These are phyloP conservation scores for Mobula hypostoma DNA, from an alignment of 2,113 vertebrate species.

Conservation along the genomic window DNA sequence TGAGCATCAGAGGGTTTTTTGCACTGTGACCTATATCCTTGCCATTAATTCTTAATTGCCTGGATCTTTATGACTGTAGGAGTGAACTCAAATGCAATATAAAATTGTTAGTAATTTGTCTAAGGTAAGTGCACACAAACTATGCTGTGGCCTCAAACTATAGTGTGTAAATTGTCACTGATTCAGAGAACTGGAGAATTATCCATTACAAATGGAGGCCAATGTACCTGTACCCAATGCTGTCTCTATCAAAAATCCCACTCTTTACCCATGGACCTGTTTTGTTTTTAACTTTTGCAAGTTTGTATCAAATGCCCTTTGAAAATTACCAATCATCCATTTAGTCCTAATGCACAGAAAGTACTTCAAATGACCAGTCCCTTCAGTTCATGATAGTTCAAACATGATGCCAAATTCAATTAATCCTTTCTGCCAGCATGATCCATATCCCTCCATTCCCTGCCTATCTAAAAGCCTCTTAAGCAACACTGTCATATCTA, in stretches of 20 bases:
- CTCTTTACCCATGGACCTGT: not conserved
- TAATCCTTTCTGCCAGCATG: too few species aligned
- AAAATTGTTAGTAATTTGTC: not conserved
- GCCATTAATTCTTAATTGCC: not conserved
- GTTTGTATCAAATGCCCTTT: not conserved
- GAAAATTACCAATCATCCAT: not conserved
- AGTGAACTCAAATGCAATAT: not conserved
- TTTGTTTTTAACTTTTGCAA: not conserved
- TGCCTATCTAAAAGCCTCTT: too few species aligned
- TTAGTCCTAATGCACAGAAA: not conserved
- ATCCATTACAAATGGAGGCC: not conserved
- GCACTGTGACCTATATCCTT: not conserved
- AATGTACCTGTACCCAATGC: not conserved
- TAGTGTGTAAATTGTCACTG: not conserved
- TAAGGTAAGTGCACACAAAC: not conserved
- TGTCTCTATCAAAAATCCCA: not conserved
- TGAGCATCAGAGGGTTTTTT: not conserved
- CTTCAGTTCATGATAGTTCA: too few species aligned
- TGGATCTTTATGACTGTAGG: not conserved
- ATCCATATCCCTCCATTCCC: too few species aligned
- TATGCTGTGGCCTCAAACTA: not conserved
- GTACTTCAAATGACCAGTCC: too few species aligned
- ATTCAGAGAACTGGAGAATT: not conserved
- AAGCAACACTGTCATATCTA: too few species aligned
- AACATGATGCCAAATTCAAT: too few species aligned